Evolutionary conservation across 2,797 vertebrate species (phyloP).

Genomic region (Momotus momota): DNA sequence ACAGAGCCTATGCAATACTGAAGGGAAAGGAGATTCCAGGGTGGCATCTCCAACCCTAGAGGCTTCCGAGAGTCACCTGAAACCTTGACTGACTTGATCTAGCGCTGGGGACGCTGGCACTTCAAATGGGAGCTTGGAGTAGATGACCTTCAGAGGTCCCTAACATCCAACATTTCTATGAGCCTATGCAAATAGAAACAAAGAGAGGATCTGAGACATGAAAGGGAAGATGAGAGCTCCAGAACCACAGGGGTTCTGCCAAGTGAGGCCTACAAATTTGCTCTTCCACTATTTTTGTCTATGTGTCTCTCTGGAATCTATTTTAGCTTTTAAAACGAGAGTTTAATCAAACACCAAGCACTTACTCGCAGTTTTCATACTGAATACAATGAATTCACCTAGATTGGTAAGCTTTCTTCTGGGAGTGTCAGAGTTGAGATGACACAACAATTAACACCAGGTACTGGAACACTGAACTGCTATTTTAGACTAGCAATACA

Average conservation of each 20-base stretch:
- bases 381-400: not conserved
- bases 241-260: not conserved
- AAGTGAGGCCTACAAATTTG: not conserved
- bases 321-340: not conserved
- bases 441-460: not conserved
- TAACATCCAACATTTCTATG: constrained; percentile 11
- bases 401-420: not conserved
- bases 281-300: not conserved
- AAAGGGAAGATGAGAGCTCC: not conserved
- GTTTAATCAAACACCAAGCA: not conserved
- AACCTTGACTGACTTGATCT: constrained; percentile 13
- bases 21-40: not conserved
- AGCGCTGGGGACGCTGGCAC: not conserved
- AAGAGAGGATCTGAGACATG: not conserved
- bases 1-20: not conserved
- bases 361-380: not conserved
- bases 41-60: not conserved
- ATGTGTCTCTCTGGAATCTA: not conserved
- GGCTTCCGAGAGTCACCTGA: not conserved
- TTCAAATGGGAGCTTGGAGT: not conserved
- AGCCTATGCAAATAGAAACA: constrained; percentile 32
- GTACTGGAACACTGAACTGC: not conserved
- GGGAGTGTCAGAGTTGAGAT: not conserved
- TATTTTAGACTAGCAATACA: not conserved
- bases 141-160: not conserved